Evolutionary conservation across 2,888 invertebrate genomes (phyloP), one percentile per base, ranked within the genome.

Genomic region (Clepsis dumicolana): DNA sequence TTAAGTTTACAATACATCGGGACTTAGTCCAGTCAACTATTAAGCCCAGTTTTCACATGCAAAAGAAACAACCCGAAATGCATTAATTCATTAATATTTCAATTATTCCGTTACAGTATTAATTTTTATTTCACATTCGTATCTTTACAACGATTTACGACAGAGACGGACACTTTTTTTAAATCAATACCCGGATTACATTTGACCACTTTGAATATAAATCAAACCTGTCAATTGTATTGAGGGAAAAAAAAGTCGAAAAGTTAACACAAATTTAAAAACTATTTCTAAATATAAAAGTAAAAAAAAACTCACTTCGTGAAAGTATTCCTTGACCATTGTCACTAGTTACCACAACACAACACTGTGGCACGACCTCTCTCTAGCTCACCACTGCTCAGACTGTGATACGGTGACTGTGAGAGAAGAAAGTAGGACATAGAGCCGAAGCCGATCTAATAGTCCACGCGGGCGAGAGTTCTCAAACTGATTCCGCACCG

Each of bases 281-380:
- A 29, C 5, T 29, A 29, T 29, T 29, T 29, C 5, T 29, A 3
- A 35, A 35, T 7, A 10, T 5, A 44, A 44, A 48, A 27, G 2
- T 10, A 16, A 8, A 29, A 29, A 8, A 27, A 16, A 29, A 67
- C 67, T 67, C 56, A 67, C 67, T 57, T 67, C 59, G 4, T 59
- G 41, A 35, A 35, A 67, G 54, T 56, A 62, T 56, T 62, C 54
- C 48, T 63, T 67, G 27, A 56, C 67, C 67, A 63, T 63, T 14
- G 53, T 25, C 41, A 24, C 35, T 57, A 44, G 5, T 21, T 24
- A 14, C 12, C 56, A 56, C 56, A 21, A n/a, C 57, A 59, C 59
- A 18, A 25, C 52, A 38, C 27, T 64, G 32, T 25, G n/a, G n/a
- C 14, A 27, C 64, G 64, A 38, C 57, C 50, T 48, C 14, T 38